A percentile compares a stretch with the other conserved stretches of the same genome.
Evolutionary conservation across 2,888 invertebrate genomes (phyloP).

Genomic region (Orthosia cruda): DNA sequence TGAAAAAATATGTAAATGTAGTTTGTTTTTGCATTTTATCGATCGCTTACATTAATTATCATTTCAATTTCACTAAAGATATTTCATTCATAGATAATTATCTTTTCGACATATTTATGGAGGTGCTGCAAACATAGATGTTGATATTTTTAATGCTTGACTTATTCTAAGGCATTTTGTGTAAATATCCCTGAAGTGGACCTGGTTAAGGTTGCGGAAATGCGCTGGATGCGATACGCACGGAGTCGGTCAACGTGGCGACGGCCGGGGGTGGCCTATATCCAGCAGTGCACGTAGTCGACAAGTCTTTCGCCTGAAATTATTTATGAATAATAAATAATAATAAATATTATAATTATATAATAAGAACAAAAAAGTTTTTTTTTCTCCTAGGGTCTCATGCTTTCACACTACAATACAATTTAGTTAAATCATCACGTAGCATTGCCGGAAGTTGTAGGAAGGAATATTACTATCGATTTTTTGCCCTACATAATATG

Average conservation of each 20-base stretch:
- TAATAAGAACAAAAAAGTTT: no score
- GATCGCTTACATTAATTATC: conserved; percentile 28
- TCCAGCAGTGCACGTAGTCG: no score
- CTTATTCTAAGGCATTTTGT: conserved; percentile 6
- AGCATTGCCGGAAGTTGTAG: background rate
- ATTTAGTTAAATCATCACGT: background rate
- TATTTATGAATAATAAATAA: no score
- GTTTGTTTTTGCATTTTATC: conserved; percentile 7
- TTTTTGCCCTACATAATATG: background rate
- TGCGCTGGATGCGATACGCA: no score
- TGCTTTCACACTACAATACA: background rate
- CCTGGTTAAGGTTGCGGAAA: no score
- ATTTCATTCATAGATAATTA: conserved; percentile 35
- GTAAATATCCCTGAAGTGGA: background rate
- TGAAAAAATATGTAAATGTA: conserved; percentile 15
- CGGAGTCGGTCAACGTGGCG: no score
- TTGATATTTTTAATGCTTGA: conserved; percentile 23
- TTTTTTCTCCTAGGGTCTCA: no score
- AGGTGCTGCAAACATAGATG: background rate
- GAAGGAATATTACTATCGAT: background rate
- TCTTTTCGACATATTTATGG: conserved; percentile 27
- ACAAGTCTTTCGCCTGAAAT: no score
- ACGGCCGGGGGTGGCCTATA: no score
- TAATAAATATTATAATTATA: no score
- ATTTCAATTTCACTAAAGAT: conserved; percentile 51